Evolutionary conservation across 2,113 vertebrate genomes (phyloP).

Genomic region (Bungarus multicinctus): DNA sequence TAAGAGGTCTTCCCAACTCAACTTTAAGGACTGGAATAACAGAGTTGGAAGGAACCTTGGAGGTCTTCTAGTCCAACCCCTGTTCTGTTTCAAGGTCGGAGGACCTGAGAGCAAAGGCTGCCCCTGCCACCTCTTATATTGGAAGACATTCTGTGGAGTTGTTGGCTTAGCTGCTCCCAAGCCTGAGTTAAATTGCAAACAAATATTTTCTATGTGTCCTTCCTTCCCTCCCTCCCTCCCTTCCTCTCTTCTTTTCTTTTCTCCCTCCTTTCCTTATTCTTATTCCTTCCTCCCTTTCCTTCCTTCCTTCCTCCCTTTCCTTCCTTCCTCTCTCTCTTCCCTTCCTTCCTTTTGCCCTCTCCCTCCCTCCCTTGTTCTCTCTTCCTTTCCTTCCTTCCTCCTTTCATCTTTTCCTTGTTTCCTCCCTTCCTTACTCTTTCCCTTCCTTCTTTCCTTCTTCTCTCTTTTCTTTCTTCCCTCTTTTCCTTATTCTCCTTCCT

Average conservation of each 20-base stretch:
- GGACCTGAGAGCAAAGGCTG: not conserved
- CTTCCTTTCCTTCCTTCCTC: too few species aligned
- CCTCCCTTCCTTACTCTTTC: not conserved
- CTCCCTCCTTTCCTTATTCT: too few species aligned
- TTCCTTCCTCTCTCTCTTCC: too few species aligned
- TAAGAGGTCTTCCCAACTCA: slow-evolving; percentile 15
- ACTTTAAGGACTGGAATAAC: too few species aligned
- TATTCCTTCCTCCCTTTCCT: too few species aligned
- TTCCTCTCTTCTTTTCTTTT: not conserved
- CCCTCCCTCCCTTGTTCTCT: too few species aligned
- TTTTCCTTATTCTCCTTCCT: too few species aligned
- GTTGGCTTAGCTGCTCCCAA: not conserved
- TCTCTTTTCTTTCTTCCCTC: not conserved
- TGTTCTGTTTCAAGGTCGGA: slow-evolving; percentile 29
- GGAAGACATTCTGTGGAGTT: not conserved
- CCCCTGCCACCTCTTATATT: not conserved
- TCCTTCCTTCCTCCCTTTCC: too few species aligned
- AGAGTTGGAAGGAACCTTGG: too few species aligned
- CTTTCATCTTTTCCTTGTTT: not conserved
- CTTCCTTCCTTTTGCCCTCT: too few species aligned
- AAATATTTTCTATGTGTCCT: not conserved
- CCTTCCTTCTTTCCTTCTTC: not conserved
- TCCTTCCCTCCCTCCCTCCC: too few species aligned
- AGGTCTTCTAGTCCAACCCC: too few species aligned
- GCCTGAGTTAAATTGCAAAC: not conserved